These are phyloP conservation scores for Trichoplusia ni DNA, from an alignment of 1,140 invertebrate genomes.

Conservation along the genomic window DNA sequence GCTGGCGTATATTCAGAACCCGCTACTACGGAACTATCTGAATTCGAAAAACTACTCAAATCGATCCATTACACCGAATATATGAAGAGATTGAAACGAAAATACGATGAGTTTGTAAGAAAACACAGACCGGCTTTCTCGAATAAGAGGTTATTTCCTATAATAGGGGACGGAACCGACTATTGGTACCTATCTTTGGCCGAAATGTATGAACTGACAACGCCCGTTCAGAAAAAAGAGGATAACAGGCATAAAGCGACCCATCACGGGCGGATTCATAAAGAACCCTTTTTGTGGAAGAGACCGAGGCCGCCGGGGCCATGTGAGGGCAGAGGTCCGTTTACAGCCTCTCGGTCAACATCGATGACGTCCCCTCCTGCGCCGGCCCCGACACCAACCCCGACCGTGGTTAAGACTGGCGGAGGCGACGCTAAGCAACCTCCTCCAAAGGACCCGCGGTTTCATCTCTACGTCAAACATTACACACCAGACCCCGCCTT, in stretches of 20 bases:
- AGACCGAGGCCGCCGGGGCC: constrained; percentile 43
- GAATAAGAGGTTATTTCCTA: constrained; percentile 71
- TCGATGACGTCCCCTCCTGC: constrained; percentile 33
- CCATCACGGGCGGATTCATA: constrained; percentile 62
- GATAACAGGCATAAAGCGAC: constrained; percentile 55
- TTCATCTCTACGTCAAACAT: constrained; percentile 69
- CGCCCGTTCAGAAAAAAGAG: constrained; percentile 36
- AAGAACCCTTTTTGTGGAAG: constrained; percentile 70
- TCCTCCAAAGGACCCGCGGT: constrained; percentile 58
- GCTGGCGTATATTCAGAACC: constrained; percentile 74
- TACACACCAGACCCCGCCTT: constrained; percentile 70
- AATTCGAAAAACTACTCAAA: constrained; percentile 76
- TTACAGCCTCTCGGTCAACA: constrained; percentile 39
- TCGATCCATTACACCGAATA: constrained; percentile 76
- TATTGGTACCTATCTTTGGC: constrained; percentile 77
- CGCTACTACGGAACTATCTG: constrained; percentile 61
- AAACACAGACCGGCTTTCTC: constrained; percentile 63
- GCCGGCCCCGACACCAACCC: constrained; percentile 37
- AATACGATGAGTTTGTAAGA: constrained; percentile 71
- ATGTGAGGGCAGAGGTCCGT: constrained; percentile 57
- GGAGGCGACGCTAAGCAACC: constrained; percentile 29
- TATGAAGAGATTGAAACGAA: constrained; percentile 70
- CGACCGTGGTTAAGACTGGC: background rate
- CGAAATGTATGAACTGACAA: constrained; percentile 74
- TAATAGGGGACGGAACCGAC: constrained; percentile 72